These are phyloP conservation scores for Hemicrepidius hirtus DNA, from an alignment of 2,888 invertebrate genomes.

Conservation along the genomic window DNA sequence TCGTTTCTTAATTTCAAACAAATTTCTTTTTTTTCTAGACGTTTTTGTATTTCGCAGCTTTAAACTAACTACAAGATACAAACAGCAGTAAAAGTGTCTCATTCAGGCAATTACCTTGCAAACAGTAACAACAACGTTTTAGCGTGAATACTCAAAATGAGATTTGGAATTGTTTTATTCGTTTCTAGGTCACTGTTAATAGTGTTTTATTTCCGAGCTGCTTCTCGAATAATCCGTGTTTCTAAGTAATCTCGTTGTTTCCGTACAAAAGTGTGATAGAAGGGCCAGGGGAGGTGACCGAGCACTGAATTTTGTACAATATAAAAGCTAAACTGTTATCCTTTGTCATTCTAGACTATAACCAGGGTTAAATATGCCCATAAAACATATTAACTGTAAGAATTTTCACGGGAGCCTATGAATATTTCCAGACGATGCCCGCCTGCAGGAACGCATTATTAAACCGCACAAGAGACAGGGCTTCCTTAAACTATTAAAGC, in stretches of 20 bases:
- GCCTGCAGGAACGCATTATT: slow-evolving; percentile 31
- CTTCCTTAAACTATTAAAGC: slow-evolving; percentile 40
- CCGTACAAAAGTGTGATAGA: background rate
- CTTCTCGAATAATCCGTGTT: slow-evolving; percentile 1
- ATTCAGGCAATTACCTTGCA: slow-evolving; percentile 9
- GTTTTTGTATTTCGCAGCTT: background rate
- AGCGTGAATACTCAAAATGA: background rate
- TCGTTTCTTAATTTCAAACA: slow-evolving; percentile 1
- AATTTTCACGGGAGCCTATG: slow-evolving; percentile 23
- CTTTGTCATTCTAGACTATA: slow-evolving; percentile 20
- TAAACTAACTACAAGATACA: background rate
- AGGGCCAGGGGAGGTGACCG: slow-evolving; percentile 5
- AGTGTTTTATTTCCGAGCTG: slow-evolving; percentile 15
- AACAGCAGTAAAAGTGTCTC: slow-evolving; percentile 13
- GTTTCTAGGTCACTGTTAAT: background rate
- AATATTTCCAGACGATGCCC: slow-evolving; percentile 23
- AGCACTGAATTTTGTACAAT: slow-evolving; percentile 15
- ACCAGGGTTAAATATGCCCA: slow-evolving; percentile 20
- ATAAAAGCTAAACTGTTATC: slow-evolving; percentile 26
- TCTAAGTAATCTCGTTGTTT: background rate
- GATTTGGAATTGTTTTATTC: slow-evolving; percentile 14
- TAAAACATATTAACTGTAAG: slow-evolving; percentile 30
- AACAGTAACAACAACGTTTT: slow-evolving; percentile 4
- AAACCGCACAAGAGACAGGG: slow-evolving; percentile 35
- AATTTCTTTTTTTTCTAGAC: background rate